A percentile compares a stretch with the other conserved stretches of the same genome.
Evolutionary conservation across 2,113 vertebrate species (phyloP).

Genomic region (Scolopax mira): DNA sequence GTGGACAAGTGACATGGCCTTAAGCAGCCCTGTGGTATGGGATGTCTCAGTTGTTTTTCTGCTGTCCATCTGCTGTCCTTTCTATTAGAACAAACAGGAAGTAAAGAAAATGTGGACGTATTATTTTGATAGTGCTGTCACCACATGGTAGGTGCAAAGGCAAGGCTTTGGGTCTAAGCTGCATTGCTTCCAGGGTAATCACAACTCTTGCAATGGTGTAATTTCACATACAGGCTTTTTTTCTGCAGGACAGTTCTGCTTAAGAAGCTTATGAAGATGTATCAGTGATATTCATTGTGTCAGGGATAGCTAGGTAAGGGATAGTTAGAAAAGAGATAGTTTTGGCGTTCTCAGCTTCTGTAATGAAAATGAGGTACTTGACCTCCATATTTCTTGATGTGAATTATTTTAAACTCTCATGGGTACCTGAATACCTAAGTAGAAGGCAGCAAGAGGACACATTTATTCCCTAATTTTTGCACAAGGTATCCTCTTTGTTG

Average conservation of each 20-base stretch:
- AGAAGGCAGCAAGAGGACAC: not conserved
- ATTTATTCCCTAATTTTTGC: not conserved
- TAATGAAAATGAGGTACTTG: not conserved
- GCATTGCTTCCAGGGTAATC: not conserved
- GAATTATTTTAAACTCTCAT: not conserved
- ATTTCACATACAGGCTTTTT: not conserved
- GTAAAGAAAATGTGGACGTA: not conserved
- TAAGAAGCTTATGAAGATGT: not conserved
- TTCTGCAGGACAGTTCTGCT: not conserved
- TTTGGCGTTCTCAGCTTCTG: not conserved
- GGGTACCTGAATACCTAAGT: not conserved
- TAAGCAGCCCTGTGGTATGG: not conserved
- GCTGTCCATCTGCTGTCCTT: not conserved
- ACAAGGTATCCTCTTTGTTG: not conserved
- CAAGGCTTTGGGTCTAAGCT: not conserved
- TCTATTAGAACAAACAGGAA: not conserved
- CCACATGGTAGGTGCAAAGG: not conserved
- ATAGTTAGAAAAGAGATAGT: not conserved
- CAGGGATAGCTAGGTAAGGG: not conserved
- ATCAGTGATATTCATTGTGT: not conserved
- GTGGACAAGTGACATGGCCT: not conserved
- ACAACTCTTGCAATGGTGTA: not conserved
- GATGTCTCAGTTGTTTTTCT: not conserved
- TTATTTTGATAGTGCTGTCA: not conserved
- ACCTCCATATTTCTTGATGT: not conserved